Conservation (phyloP, 2,888 invertebrate genomes). For the Dolichopus griseipennis region DNA sequence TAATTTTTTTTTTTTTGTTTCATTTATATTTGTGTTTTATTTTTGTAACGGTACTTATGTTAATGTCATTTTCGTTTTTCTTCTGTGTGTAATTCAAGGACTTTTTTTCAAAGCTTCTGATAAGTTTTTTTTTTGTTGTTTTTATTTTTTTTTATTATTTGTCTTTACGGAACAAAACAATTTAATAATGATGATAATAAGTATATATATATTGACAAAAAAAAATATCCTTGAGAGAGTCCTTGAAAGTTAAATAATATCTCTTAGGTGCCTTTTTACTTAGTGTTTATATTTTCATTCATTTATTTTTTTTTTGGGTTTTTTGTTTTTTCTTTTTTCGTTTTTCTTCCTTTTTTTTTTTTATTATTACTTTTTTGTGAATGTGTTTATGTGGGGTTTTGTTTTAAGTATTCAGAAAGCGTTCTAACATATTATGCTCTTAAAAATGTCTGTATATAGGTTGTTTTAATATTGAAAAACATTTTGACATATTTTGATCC, state of each 20-base stretch:
- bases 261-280: background rate
- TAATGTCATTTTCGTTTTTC: background rate
- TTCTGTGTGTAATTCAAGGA: background rate
- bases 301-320: too few relatives aligned
- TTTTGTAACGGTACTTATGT: background rate
- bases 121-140: background rate
- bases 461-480: too few relatives aligned
- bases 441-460: too few relatives aligned
- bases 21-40: background rate
- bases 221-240: slow-evolving; percentile 6
- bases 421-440: too few relatives aligned
- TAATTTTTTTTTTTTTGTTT: background rate
- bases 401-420: too few relatives aligned
- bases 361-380: too few relatives aligned
- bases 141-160: background rate
- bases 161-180: background rate
- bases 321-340: too few relatives aligned
- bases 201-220: slow-evolving; percentile 6
- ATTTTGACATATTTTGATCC: too few relatives aligned
- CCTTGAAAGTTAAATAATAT: slow-evolving; percentile 2
- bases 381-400: too few relatives aligned
- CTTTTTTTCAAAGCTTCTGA: background rate
- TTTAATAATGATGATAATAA: background rate
- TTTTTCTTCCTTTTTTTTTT: too few relatives aligned
- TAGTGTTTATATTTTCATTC: too few relatives aligned